Evolutionary conservation across 2,888 invertebrate genomes (phyloP), one percentile per base, ranked within the genome.

Genomic region (Tortrix viridana): DNA sequence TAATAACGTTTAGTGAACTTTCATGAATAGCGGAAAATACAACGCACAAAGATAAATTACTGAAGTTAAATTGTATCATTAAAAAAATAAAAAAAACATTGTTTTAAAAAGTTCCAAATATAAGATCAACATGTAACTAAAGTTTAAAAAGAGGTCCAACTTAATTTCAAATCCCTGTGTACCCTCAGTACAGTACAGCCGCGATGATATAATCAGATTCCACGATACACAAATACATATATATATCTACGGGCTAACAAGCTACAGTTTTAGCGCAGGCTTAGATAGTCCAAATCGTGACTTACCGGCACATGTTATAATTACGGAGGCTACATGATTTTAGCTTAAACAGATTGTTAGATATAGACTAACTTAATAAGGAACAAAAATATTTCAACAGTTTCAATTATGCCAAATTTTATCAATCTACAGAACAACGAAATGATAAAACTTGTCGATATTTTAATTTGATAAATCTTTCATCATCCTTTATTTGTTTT

Each of bases 241-340:
- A 79, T 80, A 81, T 70, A 65, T 81, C 79, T 76, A 76, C 75
- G 61, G 66, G 69, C 60, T 60, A 48, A 63, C 63, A 63, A 63
- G 63, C 63, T 26, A 14, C 44, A 38, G 41, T 58, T 86, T 77
- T 82, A 84, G 79, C 77, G 74, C 72, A 73, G 73, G 77, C 73
- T 77, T 76, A 84, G 88, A 89, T 88, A 89, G 84, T 79, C 82
- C 72, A 81, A 85, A 81, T 89, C 91, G 91, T 90, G 90, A 90
- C 90, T 86, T 83, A 84, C 88, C 83, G 83, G 82, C 74, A 65
- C 82, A 86, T 84, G 85, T 90, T 91, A 89, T 91, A 90, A 91
- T 91, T 91, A 89, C 87, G 80, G 71, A 86, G 89, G 89, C 89
- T 85, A 88, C 80, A 82, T 65, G 76, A 76, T 77, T 72, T 70